phyloP scores from a whole-genome alignment of 2,113 vertebrate species.

The Macroglossus sobrinus region DNA sequence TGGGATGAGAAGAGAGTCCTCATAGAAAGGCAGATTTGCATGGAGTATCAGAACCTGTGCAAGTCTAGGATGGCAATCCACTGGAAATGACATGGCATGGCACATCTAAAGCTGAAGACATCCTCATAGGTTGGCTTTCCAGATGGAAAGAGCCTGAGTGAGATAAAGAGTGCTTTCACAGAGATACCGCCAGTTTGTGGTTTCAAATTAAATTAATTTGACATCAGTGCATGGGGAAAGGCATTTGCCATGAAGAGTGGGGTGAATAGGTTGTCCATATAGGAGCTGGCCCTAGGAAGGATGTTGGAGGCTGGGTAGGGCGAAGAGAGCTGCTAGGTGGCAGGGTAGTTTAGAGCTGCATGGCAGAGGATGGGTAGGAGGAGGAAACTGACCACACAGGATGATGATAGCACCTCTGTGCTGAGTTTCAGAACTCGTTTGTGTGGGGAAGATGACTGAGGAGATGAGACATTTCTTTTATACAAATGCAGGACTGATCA shows the following conservation, averaged over 20 bases:
- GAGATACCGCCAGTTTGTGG: not conserved
- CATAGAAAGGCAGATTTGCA: not conserved
- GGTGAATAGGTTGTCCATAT: not conserved
- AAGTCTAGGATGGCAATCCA: too few relatives aligned
- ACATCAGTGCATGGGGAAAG: not conserved
- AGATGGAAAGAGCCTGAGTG: not conserved
- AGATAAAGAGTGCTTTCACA: not conserved
- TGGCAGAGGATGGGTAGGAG: not conserved
- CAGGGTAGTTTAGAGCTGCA: not conserved
- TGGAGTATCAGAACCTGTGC: not conserved
- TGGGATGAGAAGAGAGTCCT: not conserved
- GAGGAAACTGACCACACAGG: not conserved
- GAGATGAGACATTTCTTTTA: not conserved
- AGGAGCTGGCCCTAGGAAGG: not conserved
- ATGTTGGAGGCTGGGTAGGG: not conserved
- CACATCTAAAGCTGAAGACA: not conserved
- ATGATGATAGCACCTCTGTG: accelerated
- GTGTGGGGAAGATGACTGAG: not conserved
- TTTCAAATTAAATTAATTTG: not conserved
- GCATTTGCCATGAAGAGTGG: not conserved
- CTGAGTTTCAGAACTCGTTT: not conserved
- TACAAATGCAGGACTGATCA: not conserved
- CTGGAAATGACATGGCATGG: not conserved
- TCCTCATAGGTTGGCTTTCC: not conserved
- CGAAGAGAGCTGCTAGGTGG: not conserved